Base-by-base conservation (phyloP, 2,888 invertebrate genomes). In the Papilio gigon region DNA sequence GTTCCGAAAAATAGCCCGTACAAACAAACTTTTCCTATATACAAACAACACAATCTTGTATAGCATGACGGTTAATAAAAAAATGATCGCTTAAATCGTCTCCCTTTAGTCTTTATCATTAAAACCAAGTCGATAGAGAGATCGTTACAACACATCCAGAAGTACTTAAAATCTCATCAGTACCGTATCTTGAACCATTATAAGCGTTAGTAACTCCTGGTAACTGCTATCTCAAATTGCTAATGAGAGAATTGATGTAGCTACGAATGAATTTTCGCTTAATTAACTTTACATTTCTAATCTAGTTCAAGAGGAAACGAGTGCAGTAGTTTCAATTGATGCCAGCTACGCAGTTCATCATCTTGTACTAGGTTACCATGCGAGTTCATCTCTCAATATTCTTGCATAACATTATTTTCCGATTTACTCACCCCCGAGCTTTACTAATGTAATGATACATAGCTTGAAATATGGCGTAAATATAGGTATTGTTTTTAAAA, bases 111-210 rank as follows among this genome's bases (percentile, higher is more conserved):
- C 4, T 33, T 6, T 6, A 33, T 6, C 33, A 33, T 33, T 33
- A 33, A n/a, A n/a, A n/a, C n/a, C n/a, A n/a, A n/a, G n/a, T n/a
- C n/a, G n/a, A n/a, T n/a, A n/a, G n/a, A n/a, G n/a, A 30, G n/a
- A 56, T 30, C n/a, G 14, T 27, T 14, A 9, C 11, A 11, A 35
- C 8, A 53, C 53, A 56, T 56, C n/a, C 1, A 56, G 11, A 30
- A 53, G 53, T 30, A 56, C n/a, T 56, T 56, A 56, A 27, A 56
- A 56, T 9, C 53, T 56, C 53, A 56, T 56, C 53, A 56, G 53
- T 17, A 30, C 30, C 14, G 25, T 27, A 25, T 27, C 50, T 30
- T 27, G 27, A n/a, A 30, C 27, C 25, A 25, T 8, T 27, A n/a
- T n/a, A 14, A 25, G 25, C 27, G 6, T 8, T 53, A 27, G 6